phyloP scores from a whole-genome alignment of 1,140 invertebrate genomes.

The Heterodera schachtii region DNA sequence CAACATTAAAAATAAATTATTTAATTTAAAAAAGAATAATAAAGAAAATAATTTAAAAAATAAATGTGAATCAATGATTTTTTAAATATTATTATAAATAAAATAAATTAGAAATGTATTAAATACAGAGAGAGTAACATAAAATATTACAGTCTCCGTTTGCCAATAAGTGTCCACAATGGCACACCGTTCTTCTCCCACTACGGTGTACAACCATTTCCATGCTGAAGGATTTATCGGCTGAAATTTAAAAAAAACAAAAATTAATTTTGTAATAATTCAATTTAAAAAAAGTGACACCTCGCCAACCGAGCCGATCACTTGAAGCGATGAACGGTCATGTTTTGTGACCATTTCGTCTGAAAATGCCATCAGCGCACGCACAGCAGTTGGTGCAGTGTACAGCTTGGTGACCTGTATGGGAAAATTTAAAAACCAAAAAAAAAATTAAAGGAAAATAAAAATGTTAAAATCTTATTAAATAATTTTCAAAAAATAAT shows the following conservation, averaged over 20 bases:
- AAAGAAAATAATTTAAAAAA: too few species aligned
- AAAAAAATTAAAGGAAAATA: constrained; percentile 13
- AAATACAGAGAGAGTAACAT: background rate
- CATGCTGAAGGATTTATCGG: constrained; percentile 97
- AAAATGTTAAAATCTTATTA: too few species aligned
- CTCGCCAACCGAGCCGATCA: constrained; percentile 91
- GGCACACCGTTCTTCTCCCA: constrained; percentile 74
- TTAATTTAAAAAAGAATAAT: too few species aligned
- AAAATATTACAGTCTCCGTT: constrained; percentile 82
- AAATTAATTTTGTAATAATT: background rate
- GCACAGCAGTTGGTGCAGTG: constrained; percentile 94
- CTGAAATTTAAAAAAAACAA: background rate
- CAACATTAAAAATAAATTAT: too few species aligned
- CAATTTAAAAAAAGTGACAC: background rate
- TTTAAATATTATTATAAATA: constrained; percentile 25
- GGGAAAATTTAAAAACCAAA: constrained; percentile 13
- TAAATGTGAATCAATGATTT: background rate
- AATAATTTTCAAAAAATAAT: too few species aligned
- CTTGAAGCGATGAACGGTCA: constrained; percentile 74
- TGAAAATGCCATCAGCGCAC: constrained; percentile 86
- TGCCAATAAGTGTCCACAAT: constrained; percentile 99
- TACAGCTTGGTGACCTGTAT: constrained; percentile 83
- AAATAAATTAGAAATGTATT: background rate
- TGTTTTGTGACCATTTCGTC: constrained; percentile 72
- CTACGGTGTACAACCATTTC: constrained; percentile 89